phyloP scores from a whole-genome alignment of 37 sponge, comb jelly and placozoan genomes.

The Halichondria panicea region DNA sequence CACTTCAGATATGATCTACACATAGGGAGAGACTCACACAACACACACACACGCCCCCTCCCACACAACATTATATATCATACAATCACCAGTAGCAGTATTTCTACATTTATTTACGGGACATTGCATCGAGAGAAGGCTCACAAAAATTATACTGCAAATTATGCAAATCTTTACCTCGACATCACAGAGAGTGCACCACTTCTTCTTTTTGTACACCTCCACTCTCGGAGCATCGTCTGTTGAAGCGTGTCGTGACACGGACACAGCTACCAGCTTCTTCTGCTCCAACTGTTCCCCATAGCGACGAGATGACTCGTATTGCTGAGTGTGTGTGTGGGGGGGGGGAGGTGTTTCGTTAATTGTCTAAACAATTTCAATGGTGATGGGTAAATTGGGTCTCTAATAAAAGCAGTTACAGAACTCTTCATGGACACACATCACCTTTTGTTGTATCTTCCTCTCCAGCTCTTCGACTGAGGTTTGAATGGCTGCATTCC shows the following conservation, averaged over 20 bases:
- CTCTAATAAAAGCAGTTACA: background rate
- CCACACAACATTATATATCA: background rate
- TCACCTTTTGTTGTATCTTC: slow-evolving; percentile 76
- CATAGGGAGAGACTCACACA: background rate
- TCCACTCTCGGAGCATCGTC: slow-evolving; percentile 72
- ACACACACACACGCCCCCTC: background rate
- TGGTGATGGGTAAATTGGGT: background rate
- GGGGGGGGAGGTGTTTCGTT: background rate
- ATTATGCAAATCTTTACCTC: slow-evolving; percentile 14
- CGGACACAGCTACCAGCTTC: slow-evolving; percentile 43
- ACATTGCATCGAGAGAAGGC: no score
- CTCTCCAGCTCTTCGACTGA: slow-evolving; percentile 63
- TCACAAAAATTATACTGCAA: background rate
- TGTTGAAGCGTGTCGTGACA: slow-evolving; percentile 53
- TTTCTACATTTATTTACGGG: no score
- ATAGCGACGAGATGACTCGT: slow-evolving; percentile 65
- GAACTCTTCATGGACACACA: background rate
- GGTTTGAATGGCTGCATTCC: slow-evolving; percentile 45
- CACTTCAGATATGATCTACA: slow-evolving; percentile 77
- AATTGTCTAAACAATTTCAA: background rate
- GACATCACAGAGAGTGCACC: slow-evolving; percentile 74
- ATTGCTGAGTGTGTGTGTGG: slow-evolving; percentile 35
- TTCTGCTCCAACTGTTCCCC: slow-evolving; percentile 76
- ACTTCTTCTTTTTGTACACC: slow-evolving; percentile 60
- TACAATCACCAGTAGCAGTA: background rate